These are phyloP conservation scores for Saccostrea echinata DNA, from an alignment of 1,140 invertebrate species.

Conservation along the genomic window DNA sequence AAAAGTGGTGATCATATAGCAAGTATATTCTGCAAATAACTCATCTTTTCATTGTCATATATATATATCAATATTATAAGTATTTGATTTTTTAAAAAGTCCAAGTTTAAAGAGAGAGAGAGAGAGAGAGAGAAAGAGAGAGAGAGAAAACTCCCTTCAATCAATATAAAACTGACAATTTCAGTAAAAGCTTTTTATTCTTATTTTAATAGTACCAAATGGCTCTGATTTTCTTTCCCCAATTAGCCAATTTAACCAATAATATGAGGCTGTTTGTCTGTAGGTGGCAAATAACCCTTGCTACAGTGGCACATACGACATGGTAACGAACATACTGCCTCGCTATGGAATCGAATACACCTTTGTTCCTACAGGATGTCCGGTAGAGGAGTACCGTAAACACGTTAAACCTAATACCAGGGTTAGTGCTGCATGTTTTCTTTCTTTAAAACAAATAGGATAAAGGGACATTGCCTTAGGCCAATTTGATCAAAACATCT, in stretches of 20 bases:
- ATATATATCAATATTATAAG: too few species aligned
- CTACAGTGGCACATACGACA: constrained; percentile 63
- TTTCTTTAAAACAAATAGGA: too few species aligned
- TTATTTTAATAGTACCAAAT: not conserved
- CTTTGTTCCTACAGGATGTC: constrained; percentile 88
- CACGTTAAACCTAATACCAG: constrained; percentile 91
- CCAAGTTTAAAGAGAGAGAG: too few species aligned
- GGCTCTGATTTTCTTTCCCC: not conserved
- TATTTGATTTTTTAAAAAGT: too few species aligned
- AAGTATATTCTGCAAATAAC: constrained; percentile 74
- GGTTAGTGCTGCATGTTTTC: constrained; percentile 80
- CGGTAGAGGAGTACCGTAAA: constrained; percentile 84
- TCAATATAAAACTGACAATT: too few species aligned
- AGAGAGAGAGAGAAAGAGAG: too few species aligned
- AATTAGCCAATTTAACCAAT: not conserved
- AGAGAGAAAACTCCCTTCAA: too few species aligned
- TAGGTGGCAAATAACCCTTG: constrained; percentile 59
- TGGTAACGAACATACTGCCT: constrained; percentile 71
- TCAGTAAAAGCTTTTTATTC: not conserved
- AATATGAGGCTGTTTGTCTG: not conserved
- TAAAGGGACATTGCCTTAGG: too few species aligned
- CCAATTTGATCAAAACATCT: too few species aligned
- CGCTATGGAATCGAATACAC: constrained; percentile 87
- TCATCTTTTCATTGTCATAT: too few species aligned
- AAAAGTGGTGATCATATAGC: constrained; percentile 94